Percentiles rank a stretch among this genome's conserved stretches.
Conservation (phyloP, 2,113 vertebrate species). For the Motacilla alba region DNA sequence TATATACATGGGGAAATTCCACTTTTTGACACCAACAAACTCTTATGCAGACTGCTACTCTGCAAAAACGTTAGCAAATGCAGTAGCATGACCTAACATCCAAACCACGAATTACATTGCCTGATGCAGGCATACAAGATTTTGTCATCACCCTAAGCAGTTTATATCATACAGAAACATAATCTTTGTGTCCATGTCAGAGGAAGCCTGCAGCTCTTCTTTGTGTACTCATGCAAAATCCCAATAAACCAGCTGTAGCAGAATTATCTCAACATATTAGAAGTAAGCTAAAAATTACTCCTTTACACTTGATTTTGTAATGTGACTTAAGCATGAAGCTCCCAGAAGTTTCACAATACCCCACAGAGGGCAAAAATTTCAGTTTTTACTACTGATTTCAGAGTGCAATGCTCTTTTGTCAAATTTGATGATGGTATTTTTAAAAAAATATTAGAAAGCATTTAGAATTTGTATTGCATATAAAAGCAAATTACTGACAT, state of each 20-base stretch:
- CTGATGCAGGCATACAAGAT: neutral
- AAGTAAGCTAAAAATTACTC: neutral
- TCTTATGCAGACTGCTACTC: neutral
- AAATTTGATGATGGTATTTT: neutral
- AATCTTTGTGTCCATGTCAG: neutral
- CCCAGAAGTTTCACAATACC: neutral
- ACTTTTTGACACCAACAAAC: neutral
- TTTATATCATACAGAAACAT: neutral
- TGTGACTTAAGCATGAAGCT: neutral
- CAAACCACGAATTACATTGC: neutral
- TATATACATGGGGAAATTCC: rapidly evolving
- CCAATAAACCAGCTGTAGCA: neutral
- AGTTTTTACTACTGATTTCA: neutral
- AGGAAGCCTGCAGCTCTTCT: neutral
- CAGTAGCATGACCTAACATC: neutral
- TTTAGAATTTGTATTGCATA: neutral
- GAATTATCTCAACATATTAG: neutral
- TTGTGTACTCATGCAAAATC: neutral
- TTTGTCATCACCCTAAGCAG: neutral
- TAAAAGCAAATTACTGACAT: neutral
- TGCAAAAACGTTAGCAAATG: rapidly evolving
- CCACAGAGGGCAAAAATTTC: neutral
- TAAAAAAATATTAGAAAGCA: neutral
- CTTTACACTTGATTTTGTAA: neutral
- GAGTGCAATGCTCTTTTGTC: neutral